Conservation (phyloP, 2,113 vertebrate species). For the Eira barbara region DNA sequence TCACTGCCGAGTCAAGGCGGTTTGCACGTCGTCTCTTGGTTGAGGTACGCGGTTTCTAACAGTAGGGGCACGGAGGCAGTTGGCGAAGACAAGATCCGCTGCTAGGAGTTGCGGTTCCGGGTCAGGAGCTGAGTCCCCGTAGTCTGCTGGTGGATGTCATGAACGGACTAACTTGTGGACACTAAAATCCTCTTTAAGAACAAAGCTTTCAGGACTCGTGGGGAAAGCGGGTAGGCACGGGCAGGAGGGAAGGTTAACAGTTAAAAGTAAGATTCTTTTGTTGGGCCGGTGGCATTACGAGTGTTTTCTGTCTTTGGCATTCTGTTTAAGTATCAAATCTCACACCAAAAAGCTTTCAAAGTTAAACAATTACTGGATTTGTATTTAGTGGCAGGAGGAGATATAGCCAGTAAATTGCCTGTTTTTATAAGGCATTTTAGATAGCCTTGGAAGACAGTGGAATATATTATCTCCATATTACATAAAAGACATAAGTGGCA, state of each 20-base stretch:
- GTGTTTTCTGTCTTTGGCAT: neutral
- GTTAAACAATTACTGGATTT: neutral
- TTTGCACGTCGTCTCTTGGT: neutral
- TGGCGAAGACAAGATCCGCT: accelerated
- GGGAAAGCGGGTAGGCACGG: accelerated
- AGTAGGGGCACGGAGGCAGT: neutral
- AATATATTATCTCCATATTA: neutral
- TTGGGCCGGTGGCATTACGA: neutral
- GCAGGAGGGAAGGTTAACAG: neutral
- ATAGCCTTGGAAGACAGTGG: neutral
- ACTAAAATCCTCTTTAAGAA: neutral
- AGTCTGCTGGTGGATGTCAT: neutral
- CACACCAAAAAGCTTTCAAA: neutral
- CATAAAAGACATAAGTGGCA: neutral
- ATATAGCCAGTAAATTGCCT: neutral
- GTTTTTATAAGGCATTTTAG: neutral
- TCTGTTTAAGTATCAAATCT: neutral
- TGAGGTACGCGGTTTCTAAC: accelerated
- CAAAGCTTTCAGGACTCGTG: neutral
- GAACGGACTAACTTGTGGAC: neutral
- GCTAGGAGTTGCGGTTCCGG: accelerated
- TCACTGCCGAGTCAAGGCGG: accelerated
- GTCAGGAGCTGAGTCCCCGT: neutral
- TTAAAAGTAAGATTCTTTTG: neutral
- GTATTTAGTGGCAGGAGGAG: slow-evolving; percentile 14